A percentile compares a stretch with the other conserved stretches of the same genome.
phyloP scores from a whole-genome alignment of 2,113 vertebrate species.

The Calonectris borealis region DNA sequence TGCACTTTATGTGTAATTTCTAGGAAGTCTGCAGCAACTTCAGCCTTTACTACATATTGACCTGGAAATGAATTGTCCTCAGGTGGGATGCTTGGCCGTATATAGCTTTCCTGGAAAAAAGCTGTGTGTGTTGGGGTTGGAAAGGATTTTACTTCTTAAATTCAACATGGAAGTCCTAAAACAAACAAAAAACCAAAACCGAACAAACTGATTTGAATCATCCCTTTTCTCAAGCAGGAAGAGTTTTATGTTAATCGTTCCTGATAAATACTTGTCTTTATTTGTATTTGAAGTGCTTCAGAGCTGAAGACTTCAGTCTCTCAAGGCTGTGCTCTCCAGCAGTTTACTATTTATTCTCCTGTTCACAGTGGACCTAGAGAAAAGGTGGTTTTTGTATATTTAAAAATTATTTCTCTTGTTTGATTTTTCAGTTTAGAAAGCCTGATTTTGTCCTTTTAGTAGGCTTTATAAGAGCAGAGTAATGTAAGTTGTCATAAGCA shows the following conservation, averaged over 20 bases:
- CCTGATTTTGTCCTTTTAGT: neutral
- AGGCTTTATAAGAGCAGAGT: neutral
- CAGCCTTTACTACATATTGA: neutral
- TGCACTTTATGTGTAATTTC: neutral
- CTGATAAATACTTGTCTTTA: neutral
- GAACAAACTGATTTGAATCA: neutral
- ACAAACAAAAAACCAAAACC: accelerated
- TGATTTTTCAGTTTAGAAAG: neutral
- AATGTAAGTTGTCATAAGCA: neutral
- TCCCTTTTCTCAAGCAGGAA: neutral
- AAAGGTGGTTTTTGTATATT: neutral
- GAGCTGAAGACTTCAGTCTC: neutral
- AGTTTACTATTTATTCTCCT: neutral
- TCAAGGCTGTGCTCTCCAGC: neutral
- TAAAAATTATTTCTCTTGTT: neutral
- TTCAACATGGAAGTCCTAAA: neutral
- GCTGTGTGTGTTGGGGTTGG: neutral
- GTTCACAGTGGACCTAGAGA: neutral
- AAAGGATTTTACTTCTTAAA: neutral
- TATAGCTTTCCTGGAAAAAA: neutral
- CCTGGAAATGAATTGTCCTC: neutral
- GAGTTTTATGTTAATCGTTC: neutral
- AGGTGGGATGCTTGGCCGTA: neutral
- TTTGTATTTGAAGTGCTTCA: neutral
- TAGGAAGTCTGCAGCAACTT: neutral